A percentile compares a stretch with the other conserved stretches of the same genome.
These are phyloP conservation scores for Perizoma affinitatum DNA, from an alignment of 2,888 invertebrate species.

Conservation along the genomic window DNA sequence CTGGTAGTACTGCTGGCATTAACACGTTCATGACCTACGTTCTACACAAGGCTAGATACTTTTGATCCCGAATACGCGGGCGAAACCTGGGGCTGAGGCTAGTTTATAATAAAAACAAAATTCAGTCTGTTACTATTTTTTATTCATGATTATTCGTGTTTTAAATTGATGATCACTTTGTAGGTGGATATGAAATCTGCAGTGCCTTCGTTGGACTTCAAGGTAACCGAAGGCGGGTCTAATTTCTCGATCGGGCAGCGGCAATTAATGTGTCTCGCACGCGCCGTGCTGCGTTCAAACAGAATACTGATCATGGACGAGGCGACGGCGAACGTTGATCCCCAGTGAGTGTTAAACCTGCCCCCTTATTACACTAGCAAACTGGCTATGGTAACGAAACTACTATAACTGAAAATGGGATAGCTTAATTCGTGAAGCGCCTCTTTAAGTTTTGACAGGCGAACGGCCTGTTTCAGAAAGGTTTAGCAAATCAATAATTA, in stretches of 20 bases:
- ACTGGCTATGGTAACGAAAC: not conserved
- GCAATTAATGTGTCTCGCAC: slow-evolving; percentile 94
- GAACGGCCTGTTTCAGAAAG: too few species aligned
- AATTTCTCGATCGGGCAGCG: slow-evolving; percentile 96
- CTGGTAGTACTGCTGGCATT: too few species aligned
- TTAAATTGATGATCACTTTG: slow-evolving; percentile 9
- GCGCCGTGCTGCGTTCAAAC: slow-evolving; percentile 93
- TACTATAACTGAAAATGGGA: too few species aligned
- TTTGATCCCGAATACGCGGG: too few species aligned
- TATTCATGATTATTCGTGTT: slow-evolving; percentile 4
- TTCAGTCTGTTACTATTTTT: slow-evolving; percentile 13
- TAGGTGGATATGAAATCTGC: slow-evolving; percentile 90
- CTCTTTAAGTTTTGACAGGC: too few species aligned
- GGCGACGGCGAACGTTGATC: slow-evolving; percentile 97
- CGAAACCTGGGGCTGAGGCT: too few species aligned
- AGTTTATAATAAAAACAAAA: not conserved
- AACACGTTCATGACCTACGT: too few species aligned
- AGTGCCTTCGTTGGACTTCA: slow-evolving; percentile 86
- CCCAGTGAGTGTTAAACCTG: slow-evolving; percentile 79
- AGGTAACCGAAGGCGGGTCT: slow-evolving; percentile 89
- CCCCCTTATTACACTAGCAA: not conserved
- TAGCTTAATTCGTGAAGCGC: too few species aligned
- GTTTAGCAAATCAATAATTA: too few species aligned
- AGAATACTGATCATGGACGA: slow-evolving; percentile 95
- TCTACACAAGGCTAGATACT: too few species aligned